These are phyloP conservation scores for Atherinosoma microstoma DNA, from an alignment of 2,797 vertebrate species.

Conservation along the genomic window DNA sequence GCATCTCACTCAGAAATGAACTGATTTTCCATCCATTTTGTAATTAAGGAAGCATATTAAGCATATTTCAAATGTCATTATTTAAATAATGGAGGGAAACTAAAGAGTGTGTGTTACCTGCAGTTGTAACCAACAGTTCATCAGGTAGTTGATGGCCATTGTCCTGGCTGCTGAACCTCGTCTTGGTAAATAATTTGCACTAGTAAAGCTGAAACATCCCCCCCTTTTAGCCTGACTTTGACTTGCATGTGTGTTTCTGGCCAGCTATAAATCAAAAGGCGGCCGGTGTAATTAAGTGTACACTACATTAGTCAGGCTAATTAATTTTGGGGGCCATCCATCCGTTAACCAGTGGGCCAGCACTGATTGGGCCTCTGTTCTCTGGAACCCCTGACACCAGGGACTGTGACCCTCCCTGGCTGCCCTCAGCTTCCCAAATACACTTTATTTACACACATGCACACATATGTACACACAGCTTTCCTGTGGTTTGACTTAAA, in stretches of 20 bases:
- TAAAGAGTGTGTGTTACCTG: conserved; percentile 10
- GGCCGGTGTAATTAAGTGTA: conserved; percentile 86
- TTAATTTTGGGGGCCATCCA: conserved; percentile 83
- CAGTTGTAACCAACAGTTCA: conserved; percentile 37
- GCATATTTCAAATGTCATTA: background rate
- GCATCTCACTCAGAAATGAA: background rate
- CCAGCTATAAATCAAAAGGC: conserved; percentile 87
- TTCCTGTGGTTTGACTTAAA: conserved; percentile 17
- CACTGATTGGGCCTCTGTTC: conserved; percentile 85
- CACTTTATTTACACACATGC: conserved; percentile 45
- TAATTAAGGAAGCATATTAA: background rate
- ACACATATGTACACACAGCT: background rate
- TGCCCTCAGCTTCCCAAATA: conserved; percentile 60
- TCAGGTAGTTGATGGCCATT: conserved; percentile 45
- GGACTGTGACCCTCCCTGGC: conserved; percentile 72
- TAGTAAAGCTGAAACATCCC: conserved; percentile 52
- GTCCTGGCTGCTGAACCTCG: conserved; percentile 61
- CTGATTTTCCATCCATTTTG: background rate
- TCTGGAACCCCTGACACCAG: conserved; percentile 80
- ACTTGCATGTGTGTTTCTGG: conserved; percentile 77
- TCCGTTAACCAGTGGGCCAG: conserved; percentile 85
- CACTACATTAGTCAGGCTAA: conserved; percentile 91
- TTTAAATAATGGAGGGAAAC: conserved; percentile 12
- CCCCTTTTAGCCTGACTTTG: conserved; percentile 64
- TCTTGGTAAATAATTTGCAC: conserved; percentile 61